Conservation (phyloP, 2,797 vertebrate genomes). For the Spea hammondii region DNA sequence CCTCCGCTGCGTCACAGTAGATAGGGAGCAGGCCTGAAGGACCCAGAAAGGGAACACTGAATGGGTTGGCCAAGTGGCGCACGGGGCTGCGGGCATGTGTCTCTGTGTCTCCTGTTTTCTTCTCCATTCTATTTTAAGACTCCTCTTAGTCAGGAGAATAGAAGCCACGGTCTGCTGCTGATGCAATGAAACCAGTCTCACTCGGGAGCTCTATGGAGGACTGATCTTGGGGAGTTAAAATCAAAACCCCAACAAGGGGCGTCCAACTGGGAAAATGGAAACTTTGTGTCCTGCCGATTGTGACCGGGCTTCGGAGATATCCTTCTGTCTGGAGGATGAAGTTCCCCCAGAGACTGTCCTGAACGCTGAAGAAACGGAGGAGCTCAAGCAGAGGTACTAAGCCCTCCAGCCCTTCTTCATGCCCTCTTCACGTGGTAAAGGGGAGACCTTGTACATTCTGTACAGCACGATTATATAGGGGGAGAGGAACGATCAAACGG, state of each 20-base stretch:
- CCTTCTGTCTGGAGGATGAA: conserved; percentile 65
- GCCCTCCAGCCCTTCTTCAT: neutral
- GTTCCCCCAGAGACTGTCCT: conserved; percentile 58
- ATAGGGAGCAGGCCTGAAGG: conserved; percentile 24
- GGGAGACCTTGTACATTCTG: neutral
- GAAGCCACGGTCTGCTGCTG: conserved; percentile 58
- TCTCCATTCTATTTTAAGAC: conserved; percentile 85
- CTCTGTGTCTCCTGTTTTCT: conserved; percentile 47
- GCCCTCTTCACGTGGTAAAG: neutral
- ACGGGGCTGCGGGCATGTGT: conserved; percentile 46
- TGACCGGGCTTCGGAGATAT: conserved; percentile 68
- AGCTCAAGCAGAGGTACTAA: conserved; percentile 78
- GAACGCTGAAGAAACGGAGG: conserved; percentile 75
- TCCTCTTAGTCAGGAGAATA: conserved; percentile 80
- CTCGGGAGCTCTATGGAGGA: conserved; percentile 65
- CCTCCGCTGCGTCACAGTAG: too few species aligned
- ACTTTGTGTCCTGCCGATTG: conserved; percentile 64
- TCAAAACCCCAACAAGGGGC: conserved; percentile 24
- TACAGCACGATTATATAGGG: conserved; percentile 5
- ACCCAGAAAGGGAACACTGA: conserved; percentile 35
- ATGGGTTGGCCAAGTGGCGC: conserved; percentile 21
- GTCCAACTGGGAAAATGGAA: conserved; percentile 65
- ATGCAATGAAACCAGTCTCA: conserved; percentile 77
- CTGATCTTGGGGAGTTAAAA: conserved; percentile 58
- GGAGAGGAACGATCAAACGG: conserved; percentile 1